Conservation (phyloP, 2,797 vertebrate species). For the Antrozous pallidus region DNA sequence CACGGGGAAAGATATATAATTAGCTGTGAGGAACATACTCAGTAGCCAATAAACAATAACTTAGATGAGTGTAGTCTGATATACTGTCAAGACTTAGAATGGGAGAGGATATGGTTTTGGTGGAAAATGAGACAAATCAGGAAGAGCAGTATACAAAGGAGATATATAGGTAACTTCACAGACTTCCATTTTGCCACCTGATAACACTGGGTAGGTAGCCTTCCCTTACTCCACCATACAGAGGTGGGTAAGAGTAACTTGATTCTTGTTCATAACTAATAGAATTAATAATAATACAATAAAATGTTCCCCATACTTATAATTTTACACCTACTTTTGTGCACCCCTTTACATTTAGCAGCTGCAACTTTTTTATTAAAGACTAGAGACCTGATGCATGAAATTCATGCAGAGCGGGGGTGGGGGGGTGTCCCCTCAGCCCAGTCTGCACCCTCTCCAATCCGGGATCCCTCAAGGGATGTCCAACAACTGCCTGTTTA, state of each 20-base stretch:
- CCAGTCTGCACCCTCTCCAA: too few species aligned
- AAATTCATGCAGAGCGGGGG: too few species aligned
- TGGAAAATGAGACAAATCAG: constrained; percentile 9
- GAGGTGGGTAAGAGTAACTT: not conserved
- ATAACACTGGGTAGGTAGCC: not conserved
- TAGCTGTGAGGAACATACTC: not conserved
- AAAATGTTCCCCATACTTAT: not conserved
- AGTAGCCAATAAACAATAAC: not conserved
- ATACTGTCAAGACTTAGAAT: not conserved
- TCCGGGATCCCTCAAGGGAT: too few species aligned
- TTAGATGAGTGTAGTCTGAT: not conserved
- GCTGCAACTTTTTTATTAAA: not conserved
- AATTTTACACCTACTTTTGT: not conserved
- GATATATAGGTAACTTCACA: not conserved
- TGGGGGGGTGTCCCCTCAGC: too few species aligned
- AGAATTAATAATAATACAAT: not conserved
- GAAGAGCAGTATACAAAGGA: not conserved
- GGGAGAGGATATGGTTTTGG: not conserved
- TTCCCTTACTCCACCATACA: not conserved
- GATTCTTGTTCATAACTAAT: not conserved
- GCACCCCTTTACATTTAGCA: not conserved
- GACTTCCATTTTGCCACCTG: not conserved
- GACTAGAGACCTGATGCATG: too few species aligned
- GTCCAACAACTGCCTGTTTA: too few species aligned
- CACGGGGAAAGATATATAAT: not conserved